phyloP scores from a whole-genome alignment of 1,140 invertebrate genomes.

The Bombus balteatus region DNA sequence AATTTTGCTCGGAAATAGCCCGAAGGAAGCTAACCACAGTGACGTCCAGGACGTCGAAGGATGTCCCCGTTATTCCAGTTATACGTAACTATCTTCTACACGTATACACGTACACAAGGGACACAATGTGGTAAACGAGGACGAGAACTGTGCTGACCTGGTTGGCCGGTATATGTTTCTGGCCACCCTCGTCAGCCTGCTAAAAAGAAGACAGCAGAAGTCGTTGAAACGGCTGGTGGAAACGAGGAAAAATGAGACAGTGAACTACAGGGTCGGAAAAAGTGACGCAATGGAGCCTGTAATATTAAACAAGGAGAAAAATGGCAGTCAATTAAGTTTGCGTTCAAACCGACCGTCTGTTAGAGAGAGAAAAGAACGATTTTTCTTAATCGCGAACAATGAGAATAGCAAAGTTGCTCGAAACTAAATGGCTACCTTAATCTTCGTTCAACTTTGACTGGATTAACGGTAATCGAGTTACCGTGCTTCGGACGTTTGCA shows the following conservation, averaged over 20 bases:
- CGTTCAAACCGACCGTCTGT: background rate
- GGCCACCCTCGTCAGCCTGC: conserved; percentile 4
- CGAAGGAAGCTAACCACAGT: background rate
- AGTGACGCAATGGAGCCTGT: conserved; percentile 1
- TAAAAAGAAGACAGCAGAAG: background rate
- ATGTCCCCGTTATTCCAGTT: conserved; percentile 20
- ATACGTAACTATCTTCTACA: background rate
- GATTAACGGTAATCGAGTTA: background rate
- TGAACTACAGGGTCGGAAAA: background rate
- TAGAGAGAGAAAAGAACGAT: background rate
- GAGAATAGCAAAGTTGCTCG: background rate
- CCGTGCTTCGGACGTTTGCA: conserved; percentile 5
- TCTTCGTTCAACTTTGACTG: background rate
- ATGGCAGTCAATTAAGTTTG: conserved; percentile 18
- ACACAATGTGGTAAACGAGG: conserved; percentile 15
- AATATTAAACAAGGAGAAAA: conserved; percentile 6
- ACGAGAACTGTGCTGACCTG: conserved; percentile 72
- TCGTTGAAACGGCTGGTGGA: conserved; percentile 5
- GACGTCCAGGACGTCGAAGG: conserved; percentile 15
- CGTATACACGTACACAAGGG: too few species aligned
- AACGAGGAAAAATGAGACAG: conserved; percentile 2
- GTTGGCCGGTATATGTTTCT: conserved; percentile 61
- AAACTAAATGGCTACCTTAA: background rate
- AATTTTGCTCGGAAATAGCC: background rate
- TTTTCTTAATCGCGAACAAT: background rate